Conservation (phyloP, 2,113 vertebrate species). For the Poicephalus meyeri region DNA sequence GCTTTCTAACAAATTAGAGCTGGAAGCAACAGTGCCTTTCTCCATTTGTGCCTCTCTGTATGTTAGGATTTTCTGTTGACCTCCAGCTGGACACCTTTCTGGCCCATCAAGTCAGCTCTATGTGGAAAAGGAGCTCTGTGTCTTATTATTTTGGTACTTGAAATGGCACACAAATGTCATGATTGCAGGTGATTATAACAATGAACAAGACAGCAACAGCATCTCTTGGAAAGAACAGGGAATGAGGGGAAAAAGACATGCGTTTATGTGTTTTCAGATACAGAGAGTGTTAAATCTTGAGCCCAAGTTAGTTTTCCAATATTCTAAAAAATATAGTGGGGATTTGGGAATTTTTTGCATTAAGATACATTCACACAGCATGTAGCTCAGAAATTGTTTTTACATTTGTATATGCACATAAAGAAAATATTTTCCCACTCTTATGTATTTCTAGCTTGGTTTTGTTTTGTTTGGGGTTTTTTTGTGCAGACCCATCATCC, state of each 20-base stretch:
- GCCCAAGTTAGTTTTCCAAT: background rate
- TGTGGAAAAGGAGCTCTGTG: background rate
- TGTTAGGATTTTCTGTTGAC: background rate
- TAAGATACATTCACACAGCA: background rate
- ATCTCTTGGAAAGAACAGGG: background rate
- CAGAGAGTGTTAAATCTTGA: background rate
- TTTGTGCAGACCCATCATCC: background rate
- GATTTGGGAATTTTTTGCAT: fast-evolving
- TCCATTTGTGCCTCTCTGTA: background rate
- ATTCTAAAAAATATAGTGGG: background rate
- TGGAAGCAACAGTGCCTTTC: background rate
- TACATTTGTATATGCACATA: background rate
- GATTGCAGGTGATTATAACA: background rate
- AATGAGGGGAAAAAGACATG: background rate
- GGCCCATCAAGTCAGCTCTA: background rate
- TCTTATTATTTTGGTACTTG: background rate
- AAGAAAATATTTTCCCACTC: background rate
- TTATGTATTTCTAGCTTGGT: background rate
- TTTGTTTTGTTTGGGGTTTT: background rate
- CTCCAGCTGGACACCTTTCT: background rate
- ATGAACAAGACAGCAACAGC: background rate
- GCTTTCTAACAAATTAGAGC: background rate
- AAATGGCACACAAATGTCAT: background rate
- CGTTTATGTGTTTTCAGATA: background rate
- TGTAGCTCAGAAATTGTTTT: background rate